Percentiles rank a stretch among this genome's conserved stretches.
Evolutionary conservation across 2,797 vertebrate species (phyloP).

Genomic region (Hylomyscus alleni): DNA sequence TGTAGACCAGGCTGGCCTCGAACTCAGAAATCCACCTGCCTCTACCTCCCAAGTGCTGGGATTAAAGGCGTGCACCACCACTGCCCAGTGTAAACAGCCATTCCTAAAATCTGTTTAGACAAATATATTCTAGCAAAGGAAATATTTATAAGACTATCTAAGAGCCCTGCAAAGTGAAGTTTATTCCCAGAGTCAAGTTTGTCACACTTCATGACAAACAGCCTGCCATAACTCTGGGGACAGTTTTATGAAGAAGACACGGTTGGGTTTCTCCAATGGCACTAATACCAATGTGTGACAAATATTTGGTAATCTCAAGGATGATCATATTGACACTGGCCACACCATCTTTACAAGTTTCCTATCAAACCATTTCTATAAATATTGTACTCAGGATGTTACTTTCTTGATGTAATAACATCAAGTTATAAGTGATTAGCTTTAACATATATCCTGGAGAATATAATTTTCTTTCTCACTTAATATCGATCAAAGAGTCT

Average conservation of each 20-base stretch:
- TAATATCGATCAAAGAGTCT: not conserved
- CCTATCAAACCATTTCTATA: not conserved
- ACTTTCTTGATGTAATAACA: not conserved
- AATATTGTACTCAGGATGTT: not conserved
- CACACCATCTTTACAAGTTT: not conserved
- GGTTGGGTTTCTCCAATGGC: not conserved
- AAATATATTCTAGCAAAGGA: conserved; percentile 30
- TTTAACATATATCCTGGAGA: not conserved
- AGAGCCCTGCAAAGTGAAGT: not conserved
- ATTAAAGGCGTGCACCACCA: too few relatives aligned
- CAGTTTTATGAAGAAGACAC: not conserved
- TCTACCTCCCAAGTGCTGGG: too few relatives aligned
- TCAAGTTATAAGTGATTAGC: not conserved
- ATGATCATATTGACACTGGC: not conserved
- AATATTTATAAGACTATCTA: conserved; percentile 1
- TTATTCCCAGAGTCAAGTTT: not conserved
- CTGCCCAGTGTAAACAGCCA: not conserved
- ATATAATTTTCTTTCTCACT: not conserved
- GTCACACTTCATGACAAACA: not conserved
- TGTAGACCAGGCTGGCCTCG: too few relatives aligned
- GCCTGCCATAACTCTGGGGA: too few relatives aligned
- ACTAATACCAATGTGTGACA: not conserved
- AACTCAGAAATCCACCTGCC: too few relatives aligned
- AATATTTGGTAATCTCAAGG: not conserved
- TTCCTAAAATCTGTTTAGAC: not conserved